These are phyloP conservation scores for Melanostoma scalare DNA, from an alignment of 2,888 invertebrate species.

Conservation along the genomic window DNA sequence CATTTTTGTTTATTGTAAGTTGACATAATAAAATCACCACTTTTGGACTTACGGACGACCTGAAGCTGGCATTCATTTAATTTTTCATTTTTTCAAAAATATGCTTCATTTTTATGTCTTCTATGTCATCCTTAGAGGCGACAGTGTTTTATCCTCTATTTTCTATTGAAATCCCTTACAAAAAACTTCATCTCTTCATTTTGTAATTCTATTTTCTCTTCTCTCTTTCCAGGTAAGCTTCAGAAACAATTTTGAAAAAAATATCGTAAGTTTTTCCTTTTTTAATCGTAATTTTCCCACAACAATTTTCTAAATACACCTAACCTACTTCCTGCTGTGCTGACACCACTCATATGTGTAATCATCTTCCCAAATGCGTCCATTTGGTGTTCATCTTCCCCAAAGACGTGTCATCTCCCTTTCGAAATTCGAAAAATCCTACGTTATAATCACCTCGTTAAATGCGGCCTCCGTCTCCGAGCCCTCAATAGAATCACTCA, in stretches of 20 bases:
- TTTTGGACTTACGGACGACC: no score
- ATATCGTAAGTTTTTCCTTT: slow-evolving; percentile 8
- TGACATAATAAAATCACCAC: no score
- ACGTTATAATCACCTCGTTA: slow-evolving; percentile 47
- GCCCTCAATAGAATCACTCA: slow-evolving; percentile 11
- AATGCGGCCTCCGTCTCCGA: background rate
- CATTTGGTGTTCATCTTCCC: slow-evolving; percentile 18
- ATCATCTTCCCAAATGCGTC: slow-evolving; percentile 13
- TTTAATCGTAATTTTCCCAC: slow-evolving; percentile 12
- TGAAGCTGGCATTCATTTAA: no score
- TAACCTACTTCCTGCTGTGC: background rate
- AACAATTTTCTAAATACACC: slow-evolving; percentile 5
- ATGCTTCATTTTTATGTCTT: no score
- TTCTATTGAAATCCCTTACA: no score
- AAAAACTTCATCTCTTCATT: background rate
- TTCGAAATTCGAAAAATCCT: background rate
- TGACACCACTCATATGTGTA: slow-evolving; percentile 5
- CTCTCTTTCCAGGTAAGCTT: slow-evolving; percentile 54
- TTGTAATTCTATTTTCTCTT: background rate
- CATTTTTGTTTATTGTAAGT: no score
- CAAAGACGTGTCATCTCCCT: background rate
- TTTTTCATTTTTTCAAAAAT: no score
- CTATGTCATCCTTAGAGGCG: no score
- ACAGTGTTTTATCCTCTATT: no score
- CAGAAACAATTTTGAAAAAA: background rate